Base-by-base conservation (phyloP, 2,888 invertebrate genomes). In the Fabriciana adippe region DNA sequence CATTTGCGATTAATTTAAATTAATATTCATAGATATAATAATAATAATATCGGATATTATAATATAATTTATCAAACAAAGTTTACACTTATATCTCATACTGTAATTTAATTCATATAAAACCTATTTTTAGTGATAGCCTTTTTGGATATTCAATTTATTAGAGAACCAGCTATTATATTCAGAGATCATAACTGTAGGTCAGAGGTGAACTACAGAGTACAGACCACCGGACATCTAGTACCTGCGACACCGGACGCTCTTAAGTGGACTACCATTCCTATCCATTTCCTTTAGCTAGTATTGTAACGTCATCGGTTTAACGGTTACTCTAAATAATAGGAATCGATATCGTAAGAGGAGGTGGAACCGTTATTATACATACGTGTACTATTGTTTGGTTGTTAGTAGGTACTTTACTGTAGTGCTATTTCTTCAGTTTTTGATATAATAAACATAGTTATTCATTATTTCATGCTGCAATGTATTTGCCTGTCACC, bases 181-280 rank as follows among this genome's bases (percentile, higher is more conserved):
- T 41, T 1, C 8, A 41, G 2, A 41, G 11, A 41, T 41, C 8
- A 41, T 41, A 35, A 35, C 31, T 4, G 35, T 35, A 55, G 50
- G 63, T 69, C 64, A 69, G 63, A 26, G 68, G 69, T 69, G 50
- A 64, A 14, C 41, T 18, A 47, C 35, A 64, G 53, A 55, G 11
- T 18, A 35, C 35, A 63, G 53, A 55, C 14, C 16, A 55, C 51
- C 41, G 62, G 67, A 63, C 66, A 69, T 66, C 57, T 66, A 56
- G 53, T 61, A 66, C 69, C 64, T 67, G 66, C n/a, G 54, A 62
- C 63, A 69, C 55, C 69, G 71, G 69, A 69, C 64, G 69, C 53
- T 63, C 56, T 41, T 57, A 69, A 71, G 57, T 71, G 61, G 71
- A 51, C 66, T 53, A 48, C 47, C 62, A 69, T 67, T n/a, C n/a